Evolutionary conservation across 2,113 vertebrate genomes (phyloP).

Genomic region (Stegostoma tigrinum): DNA sequence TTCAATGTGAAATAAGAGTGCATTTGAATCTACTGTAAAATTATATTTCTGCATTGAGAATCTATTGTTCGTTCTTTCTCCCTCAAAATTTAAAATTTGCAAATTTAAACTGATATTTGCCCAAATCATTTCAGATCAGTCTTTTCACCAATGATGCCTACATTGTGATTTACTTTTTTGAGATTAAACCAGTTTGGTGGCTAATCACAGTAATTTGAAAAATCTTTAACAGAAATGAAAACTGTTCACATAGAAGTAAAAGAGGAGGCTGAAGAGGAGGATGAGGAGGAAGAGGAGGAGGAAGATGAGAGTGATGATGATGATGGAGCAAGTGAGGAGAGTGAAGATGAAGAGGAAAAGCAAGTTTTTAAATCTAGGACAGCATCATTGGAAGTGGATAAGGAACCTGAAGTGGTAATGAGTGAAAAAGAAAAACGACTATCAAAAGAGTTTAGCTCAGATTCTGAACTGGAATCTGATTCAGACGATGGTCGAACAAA

Average conservation of each 20-base stretch:
- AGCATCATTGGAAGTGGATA: constrained; percentile 44
- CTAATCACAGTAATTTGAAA: constrained; percentile 7
- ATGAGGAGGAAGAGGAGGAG: constrained; percentile 51
- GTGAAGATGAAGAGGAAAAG: constrained; percentile 54
- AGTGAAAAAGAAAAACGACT: constrained; percentile 49
- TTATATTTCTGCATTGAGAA: neutral
- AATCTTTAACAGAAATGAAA: constrained; percentile 66
- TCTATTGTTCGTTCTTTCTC: neutral
- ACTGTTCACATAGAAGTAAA: constrained; percentile 91
- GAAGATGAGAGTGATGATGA: constrained; percentile 72
- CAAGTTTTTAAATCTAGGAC: constrained; percentile 59
- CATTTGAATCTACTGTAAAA: neutral
- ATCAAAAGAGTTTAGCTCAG: constrained; percentile 71
- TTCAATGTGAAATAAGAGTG: neutral
- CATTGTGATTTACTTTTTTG: neutral
- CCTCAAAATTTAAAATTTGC: neutral
- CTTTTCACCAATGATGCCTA: neutral
- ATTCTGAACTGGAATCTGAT: constrained; percentile 74
- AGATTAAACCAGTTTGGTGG: neutral
- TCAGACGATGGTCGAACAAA: constrained; percentile 85
- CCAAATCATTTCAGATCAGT: neutral
- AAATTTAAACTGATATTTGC: neutral
- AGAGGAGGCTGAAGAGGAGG: constrained; percentile 57
- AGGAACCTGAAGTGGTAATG: constrained; percentile 43
- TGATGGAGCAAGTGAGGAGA: constrained; percentile 56